Base-by-base conservation (phyloP, 1,140 invertebrate species). In the Ctenoplectra terminalis region DNA sequence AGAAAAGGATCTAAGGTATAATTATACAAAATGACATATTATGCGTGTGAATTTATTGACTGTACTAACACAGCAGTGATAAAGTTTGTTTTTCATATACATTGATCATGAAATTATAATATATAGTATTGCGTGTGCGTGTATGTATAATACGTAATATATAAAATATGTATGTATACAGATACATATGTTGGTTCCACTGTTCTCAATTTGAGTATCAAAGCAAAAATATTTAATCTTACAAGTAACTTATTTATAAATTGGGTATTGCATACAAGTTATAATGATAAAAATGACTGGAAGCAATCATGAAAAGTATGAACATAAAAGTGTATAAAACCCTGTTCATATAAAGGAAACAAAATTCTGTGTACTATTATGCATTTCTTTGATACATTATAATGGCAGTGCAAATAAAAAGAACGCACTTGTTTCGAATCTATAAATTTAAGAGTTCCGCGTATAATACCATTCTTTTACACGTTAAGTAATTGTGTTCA, bases 181-280 rank as follows among this genome's bases (percentile, higher is more conserved):
- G 31, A 78, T 78, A 69, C 48, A 64, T 78, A 76, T 61, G 46
- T 72, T 50, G 43, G 40, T 71, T 79, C 48, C 61, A 64, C 63
- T 61, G 69, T 72, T 74, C 56, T 73, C 82, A 61, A 83, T 60
- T 79, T 61, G 69, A 74, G 69, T 73, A 52, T 69, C 61, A 60
- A 83, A 80, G 43, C 52, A 70, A 63, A 67, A 60, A 81, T 83
- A 74, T 83, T 74, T 83, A 83, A 83, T 81, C 63, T 60, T 74
- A 81, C 61, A 40, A 73, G 34, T 81, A 80, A 83, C 46, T 83
- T 83, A 79, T 81, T 83, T 73, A 81, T 74, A 74, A 81, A 81
- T 74, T 61, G 50, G 77, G 13, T 75, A 80, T 75, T 50, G 23
- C 71, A 52, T 52, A 34, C 77, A 63, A 73, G 34, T 56, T 52